Base-by-base conservation (phyloP, 2,797 vertebrate genomes). In the Oreortyx pictus region DNA sequence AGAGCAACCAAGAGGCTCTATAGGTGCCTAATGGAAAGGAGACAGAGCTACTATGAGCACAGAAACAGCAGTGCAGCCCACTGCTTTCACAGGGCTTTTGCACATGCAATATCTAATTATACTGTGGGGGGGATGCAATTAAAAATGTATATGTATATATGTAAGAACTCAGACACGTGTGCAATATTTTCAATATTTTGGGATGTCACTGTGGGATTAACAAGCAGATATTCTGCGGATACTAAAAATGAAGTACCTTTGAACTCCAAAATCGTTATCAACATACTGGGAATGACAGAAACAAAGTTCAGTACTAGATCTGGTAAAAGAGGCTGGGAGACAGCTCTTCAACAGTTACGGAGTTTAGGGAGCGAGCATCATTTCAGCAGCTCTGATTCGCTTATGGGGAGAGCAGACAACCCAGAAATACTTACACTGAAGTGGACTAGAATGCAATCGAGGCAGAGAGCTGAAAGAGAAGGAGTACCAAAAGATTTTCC, bases 341-440 rank as follows among this genome's bases (percentile, higher is more conserved):
- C 37, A 73, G 14, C 8, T 31, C 29, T 73, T 66, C 35, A 43
- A 67, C 59, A 25, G 57, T 7, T 29, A 75, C 7, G 17, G 64
- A 88, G 64, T 33, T n/a, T 27, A 52, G 4, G 17, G 14, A 57
- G 18, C 33, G 33, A 56, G 44, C 60, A 50, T 27, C 19, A 64
- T 43, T 85, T 8, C 82, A 77, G 61, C 37, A 5, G 1, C 52
- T 88, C 57, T 67, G 70, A 75, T 81, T 61, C 82, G 50, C 16
- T 6, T 37, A 13, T 3, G 6, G 2, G 78, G 39, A 47, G 73
- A 37, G 33, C 33, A 33, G 39, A 44, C 20, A 90, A 73, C 6
- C 24, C 56, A 85, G 49, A 88, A 86, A 84, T 73, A 88, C 14
- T 76, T 92, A n/a, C 27, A 70, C 17, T 88, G 59, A 76, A 33